Evolutionary conservation across 37 sponge, comb jelly and placozoan species (phyloP), one percentile per base, ranked within the genome.

Genomic region (Haliclona indistincta): DNA sequence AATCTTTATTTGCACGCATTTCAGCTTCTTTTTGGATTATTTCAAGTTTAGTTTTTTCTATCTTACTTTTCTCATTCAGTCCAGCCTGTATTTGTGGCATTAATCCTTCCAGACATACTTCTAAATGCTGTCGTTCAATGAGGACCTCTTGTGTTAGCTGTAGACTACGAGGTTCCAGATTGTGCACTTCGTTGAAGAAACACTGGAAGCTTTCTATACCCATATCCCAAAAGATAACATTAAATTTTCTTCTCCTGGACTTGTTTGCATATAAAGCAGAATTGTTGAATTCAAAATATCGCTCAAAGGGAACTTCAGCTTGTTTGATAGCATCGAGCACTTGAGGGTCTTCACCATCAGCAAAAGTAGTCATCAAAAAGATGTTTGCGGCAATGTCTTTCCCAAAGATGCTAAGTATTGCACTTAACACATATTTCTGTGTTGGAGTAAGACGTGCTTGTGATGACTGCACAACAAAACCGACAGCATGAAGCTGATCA

Each of bases 331-430:
- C 88, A 54, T 39, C 77, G 15, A 91, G 29, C 0, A 86, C 76
- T 43, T 83, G 87, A 29, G 87, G 88, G 13, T 74, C 55, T 25
- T 56, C 47, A 1, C 84, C 80, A 83, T 91, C 92, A 36, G 84
- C 88, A 86, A 91, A 91, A 1, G 92, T 91, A 29, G 52, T 63
- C 92, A 91, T 91, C 25, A 91, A 60, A 35, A 91, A 83, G 10
- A 90, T 71, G 49, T 78, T 78, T 5, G 43, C 52, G 0, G 26
- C 43, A 54, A 78, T 66, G 37, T 78, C 79, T 28, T 67, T 67
- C 26, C 79, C 79, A 78, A 67, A 78, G 19, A 66, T 66, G 6
- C 30, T 25, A 11, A 84, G 61, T 4, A 74, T 84, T 4, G 84
- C 49, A 54, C 76, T 71, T 43, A 56, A 84, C 8, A 84, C 56